Conservation (phyloP, 2,888 invertebrate genomes). For the Tachystola acroxantha region DNA sequence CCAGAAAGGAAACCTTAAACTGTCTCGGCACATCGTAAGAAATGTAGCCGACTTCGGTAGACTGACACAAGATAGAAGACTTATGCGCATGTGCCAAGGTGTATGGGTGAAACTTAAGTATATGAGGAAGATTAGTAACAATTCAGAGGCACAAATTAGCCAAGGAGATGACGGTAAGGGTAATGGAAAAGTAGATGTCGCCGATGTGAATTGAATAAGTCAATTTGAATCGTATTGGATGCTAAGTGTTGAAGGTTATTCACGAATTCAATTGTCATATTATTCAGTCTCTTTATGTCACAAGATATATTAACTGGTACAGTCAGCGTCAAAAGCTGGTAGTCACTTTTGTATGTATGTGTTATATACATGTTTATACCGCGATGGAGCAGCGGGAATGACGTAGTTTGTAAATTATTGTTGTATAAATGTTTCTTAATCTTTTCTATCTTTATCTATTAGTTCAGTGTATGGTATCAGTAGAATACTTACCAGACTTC, state of each 20-base stretch:
- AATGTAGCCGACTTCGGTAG: conserved; percentile 51
- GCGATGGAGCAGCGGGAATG: too few species aligned
- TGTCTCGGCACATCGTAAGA: conserved; percentile 80
- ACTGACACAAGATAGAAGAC: conserved; percentile 77
- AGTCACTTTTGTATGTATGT: too few species aligned
- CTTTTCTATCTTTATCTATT: too few species aligned
- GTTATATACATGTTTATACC: too few species aligned
- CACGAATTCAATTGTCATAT: too few species aligned
- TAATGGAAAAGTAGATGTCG: conserved; percentile 23
- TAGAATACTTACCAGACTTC: too few species aligned
- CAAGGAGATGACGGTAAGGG: conserved; percentile 9
- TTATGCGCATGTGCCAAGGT: conserved; percentile 90
- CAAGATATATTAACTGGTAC: too few species aligned
- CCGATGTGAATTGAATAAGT: conserved; percentile 1
- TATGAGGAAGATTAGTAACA: conserved; percentile 37
- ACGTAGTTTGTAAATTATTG: too few species aligned
- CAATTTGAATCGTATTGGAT: background rate
- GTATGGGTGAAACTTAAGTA: conserved; percentile 91
- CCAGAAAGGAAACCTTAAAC: conserved; percentile 84
- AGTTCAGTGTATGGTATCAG: too few species aligned
- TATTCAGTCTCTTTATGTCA: too few species aligned
- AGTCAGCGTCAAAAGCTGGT: too few species aligned
- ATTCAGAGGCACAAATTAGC: conserved; percentile 3
- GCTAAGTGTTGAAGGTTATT: conserved; percentile 1
- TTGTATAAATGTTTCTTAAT: too few species aligned